phyloP scores from a whole-genome alignment of 30 jellyfish, hydroid and myxozoan species.

The Sanderia malayensis region DNA sequence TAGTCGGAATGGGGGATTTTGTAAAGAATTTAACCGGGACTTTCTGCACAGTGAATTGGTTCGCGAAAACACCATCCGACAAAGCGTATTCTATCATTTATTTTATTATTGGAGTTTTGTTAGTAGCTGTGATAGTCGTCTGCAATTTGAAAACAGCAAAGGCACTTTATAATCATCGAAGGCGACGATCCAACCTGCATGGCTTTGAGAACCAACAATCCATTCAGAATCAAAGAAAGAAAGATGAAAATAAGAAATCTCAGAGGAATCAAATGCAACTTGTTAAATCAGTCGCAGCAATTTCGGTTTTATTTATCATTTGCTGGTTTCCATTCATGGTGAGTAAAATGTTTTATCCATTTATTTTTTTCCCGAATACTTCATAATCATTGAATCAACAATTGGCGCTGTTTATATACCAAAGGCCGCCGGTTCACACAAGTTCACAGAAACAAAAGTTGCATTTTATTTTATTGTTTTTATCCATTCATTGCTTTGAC shows the following conservation, averaged over 20 bases:
- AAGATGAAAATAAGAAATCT: background rate
- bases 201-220: slow-evolving; percentile 32
- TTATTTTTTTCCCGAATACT: too few species aligned
- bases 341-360: slow-evolving; percentile 4
- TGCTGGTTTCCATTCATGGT: slow-evolving; percentile 80
- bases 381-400: too few species aligned
- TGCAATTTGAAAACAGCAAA: slow-evolving; percentile 36
- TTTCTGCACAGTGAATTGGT: slow-evolving; percentile 67
- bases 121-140: slow-evolving; percentile 35
- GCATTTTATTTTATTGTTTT: too few species aligned
- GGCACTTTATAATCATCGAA: slow-evolving; percentile 6
- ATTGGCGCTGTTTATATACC: too few species aligned
- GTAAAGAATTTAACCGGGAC: slow-evolving; percentile 63
- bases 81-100: slow-evolving; percentile 49
- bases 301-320: slow-evolving; percentile 40
- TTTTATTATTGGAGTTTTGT: slow-evolving; percentile 39
- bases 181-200: slow-evolving; percentile 17
- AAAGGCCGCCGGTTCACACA: too few species aligned
- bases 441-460: too few species aligned
- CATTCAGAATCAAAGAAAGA: too few species aligned
- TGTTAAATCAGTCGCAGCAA: slow-evolving; percentile 50
- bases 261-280: slow-evolving; percentile 45
- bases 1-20: slow-evolving; percentile 55
- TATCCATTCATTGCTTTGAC: too few species aligned
- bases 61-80: slow-evolving; percentile 46